phyloP scores from a whole-genome alignment of 2,888 invertebrate species.

The Sminthurinus aureus region DNA sequence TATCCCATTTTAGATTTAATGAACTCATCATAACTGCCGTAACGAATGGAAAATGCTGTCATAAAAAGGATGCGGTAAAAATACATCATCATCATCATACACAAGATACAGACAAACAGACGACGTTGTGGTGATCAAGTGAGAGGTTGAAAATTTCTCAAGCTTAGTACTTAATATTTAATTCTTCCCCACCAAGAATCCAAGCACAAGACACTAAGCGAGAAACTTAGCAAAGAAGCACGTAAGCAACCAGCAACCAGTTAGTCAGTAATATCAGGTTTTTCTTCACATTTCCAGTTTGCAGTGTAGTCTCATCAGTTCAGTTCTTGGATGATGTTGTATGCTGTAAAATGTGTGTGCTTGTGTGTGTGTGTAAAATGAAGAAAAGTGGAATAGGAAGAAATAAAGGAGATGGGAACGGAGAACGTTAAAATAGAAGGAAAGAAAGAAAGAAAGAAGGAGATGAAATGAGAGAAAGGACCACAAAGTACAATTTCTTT shows the following conservation, averaged over 20 bases:
- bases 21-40: background rate
- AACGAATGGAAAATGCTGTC: constrained; percentile 8
- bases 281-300: too few species aligned
- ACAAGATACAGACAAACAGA: too few species aligned
- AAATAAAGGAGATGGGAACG: background rate
- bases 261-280: too few species aligned
- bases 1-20: constrained; percentile 2
- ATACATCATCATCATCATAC: background rate
- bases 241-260: too few species aligned
- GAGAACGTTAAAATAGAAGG: background rate
- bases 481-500: constrained; percentile 29
- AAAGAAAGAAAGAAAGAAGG: background rate
- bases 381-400: background rate
- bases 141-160: background rate
- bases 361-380: background rate
- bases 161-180: background rate
- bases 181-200: background rate
- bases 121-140: background rate
- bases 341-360: background rate
- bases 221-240: background rate
- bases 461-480: background rate
- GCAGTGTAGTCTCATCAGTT: too few species aligned
- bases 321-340: too few species aligned
- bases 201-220: background rate
- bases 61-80: background rate